phyloP scores from a whole-genome alignment of 2,797 vertebrate genomes.

The Pseudomugil gertrudae region DNA sequence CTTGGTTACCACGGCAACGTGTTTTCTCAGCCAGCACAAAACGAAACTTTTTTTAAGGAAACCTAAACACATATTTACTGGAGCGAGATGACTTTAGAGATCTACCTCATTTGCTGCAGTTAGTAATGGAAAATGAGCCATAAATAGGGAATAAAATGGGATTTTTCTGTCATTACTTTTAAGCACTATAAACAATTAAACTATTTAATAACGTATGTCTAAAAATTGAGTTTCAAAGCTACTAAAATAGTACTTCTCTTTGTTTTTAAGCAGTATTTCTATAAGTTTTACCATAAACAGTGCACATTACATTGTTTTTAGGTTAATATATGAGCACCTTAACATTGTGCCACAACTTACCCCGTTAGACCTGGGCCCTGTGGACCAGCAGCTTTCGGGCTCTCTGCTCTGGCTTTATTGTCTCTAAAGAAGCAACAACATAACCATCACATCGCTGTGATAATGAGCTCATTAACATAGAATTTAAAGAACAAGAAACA shows the following conservation, averaged over 20 bases:
- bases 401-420: slow-evolving; percentile 19
- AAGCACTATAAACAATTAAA: too few species aligned
- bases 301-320: not conserved
- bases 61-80: not conserved
- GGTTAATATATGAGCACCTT: not conserved
- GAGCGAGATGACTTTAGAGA: not conserved
- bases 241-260: not conserved
- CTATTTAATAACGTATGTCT: not conserved
- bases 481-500: slow-evolving; percentile 9
- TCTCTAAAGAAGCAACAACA: slow-evolving; percentile 16
- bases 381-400: not conserved
- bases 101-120: not conserved
- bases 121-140: not conserved
- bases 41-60: not conserved
- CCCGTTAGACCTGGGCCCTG: slow-evolving; percentile 6
- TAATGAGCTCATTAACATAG: slow-evolving; percentile 41
- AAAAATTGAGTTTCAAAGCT: not conserved
- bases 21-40: not conserved
- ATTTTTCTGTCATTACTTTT: not conserved
- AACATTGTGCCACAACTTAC: slow-evolving; percentile 14
- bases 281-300: not conserved
- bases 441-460: slow-evolving; percentile 21
- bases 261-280: slow-evolving; percentile 1
- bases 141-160: not conserved
- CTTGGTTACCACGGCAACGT: not conserved